Conservation (phyloP, 2,797 vertebrate genomes). For the Parambassis ranga region DNA sequence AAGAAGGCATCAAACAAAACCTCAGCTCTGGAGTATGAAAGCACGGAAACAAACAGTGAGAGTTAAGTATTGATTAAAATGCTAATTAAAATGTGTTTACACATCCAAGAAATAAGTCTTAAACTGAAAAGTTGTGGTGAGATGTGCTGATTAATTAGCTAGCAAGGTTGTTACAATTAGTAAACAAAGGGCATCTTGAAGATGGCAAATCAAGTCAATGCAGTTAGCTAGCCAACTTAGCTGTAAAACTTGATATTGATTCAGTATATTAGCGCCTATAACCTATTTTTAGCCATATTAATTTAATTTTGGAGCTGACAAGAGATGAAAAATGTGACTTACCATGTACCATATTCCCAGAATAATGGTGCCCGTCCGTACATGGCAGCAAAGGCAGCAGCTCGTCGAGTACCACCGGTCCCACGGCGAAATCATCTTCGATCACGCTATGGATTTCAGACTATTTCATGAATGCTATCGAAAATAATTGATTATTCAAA, state of each 20-base stretch:
- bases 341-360: constrained; percentile 97
- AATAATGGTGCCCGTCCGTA: constrained; percentile 97
- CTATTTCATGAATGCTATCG: constrained; percentile 67
- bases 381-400: constrained; percentile 98
- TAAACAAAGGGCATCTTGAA: background rate
- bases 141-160: no score
- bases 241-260: background rate
- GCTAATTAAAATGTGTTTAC: background rate
- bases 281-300: background rate
- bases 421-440: constrained; percentile 89
- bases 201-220: constrained; percentile 15
- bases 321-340: constrained; percentile 41
- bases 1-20: no score
- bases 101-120: accelerated
- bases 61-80: no score
- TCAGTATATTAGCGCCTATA: background rate
- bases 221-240: background rate
- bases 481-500: background rate
- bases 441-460: background rate
- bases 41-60: no score
- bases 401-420: constrained; percentile 96
- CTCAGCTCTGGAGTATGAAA: background rate
- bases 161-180: background rate
- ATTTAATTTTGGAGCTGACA: background rate
- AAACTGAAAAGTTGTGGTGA: no score